Base-by-base conservation (phyloP, 2,113 vertebrate genomes). In the Hydrochoerus hydrochaeris region DNA sequence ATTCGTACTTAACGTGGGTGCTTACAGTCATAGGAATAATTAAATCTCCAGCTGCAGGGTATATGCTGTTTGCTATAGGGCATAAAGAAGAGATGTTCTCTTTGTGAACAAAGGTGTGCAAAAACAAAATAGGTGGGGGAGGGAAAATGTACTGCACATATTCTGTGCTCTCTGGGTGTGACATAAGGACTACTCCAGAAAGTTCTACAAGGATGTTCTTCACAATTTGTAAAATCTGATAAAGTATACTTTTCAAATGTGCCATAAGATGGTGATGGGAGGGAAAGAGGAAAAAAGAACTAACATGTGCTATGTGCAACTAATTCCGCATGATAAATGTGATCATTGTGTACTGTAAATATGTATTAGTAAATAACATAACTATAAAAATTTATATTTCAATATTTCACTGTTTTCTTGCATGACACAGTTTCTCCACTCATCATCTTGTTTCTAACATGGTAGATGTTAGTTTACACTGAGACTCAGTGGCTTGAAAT, bases 11-110 rank as follows among this genome's bases (percentile, higher is more conserved):
- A 82, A 88, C 6, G 11, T 46, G 26, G 81, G 16, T 73, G 49
- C n/a, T 19, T 77, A 88, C 28, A 85, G 32, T 82, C 8, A 41
- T 63, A 92, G 81, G 28, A 82, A 69, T 97, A 95, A 93, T 89
- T 95, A 92, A 95, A 90, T 87, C 32, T 87, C 41, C 65, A 44
- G 62, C 49, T 88, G 20, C 12, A 91, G 62, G n/a, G 35, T 52
- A 90, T 58, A 85, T 65, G 2, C 13, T 92, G 46, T 86, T 91
- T 95, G 52, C 30, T 78, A 82, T 28, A 84, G 35, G n/a, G 3
- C 77, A 97, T 87, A 83, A 78, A 86, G 58, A 5, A 77, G 41
- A 11, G 26, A 75, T 82, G 60, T 83, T 73, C 16, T 44, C 13
- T 91, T 32, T 69, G 17, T 88, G 30, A 17, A 41, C 28, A 83